Conservation (phyloP, 2,113 vertebrate genomes). For the Jaculus jaculus region DNA sequence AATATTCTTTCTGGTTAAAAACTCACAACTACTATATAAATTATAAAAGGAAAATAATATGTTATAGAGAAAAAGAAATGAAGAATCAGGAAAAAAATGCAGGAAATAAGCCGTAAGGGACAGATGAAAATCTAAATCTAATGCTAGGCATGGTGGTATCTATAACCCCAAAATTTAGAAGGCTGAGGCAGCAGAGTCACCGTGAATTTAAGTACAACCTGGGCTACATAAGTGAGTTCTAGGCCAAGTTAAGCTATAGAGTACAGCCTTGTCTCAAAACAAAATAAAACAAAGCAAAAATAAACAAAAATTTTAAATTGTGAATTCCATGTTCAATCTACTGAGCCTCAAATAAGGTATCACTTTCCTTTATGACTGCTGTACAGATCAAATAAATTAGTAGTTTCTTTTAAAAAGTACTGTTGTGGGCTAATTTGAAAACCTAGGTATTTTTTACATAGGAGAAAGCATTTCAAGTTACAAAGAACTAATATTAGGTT, state of each 20-base stretch:
- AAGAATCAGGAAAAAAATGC: constrained; percentile 31
- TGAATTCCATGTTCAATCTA: background rate
- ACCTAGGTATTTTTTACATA: background rate
- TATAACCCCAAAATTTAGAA: background rate
- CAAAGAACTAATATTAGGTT: background rate
- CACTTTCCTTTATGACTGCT: background rate
- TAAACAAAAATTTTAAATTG: background rate
- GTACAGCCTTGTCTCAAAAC: no score
- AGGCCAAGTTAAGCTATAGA: no score
- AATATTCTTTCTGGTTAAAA: no score
- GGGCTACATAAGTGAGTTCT: background rate
- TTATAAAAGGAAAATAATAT: constrained; percentile 14
- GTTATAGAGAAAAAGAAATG: constrained; percentile 2
- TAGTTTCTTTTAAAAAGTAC: background rate
- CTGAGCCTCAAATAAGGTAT: background rate
- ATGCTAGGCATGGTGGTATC: background rate
- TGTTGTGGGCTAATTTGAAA: background rate
- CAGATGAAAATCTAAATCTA: background rate
- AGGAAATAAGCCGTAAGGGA: background rate
- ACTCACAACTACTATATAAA: background rate
- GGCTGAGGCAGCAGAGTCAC: no score
- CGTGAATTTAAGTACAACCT: background rate
- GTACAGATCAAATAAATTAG: background rate
- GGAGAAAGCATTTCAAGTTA: background rate
- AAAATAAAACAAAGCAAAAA: no score